Percentiles rank a stretch among this genome's conserved stretches.
phyloP scores from a whole-genome alignment of 2,888 invertebrate genomes.

The Archips xylosteana region DNA sequence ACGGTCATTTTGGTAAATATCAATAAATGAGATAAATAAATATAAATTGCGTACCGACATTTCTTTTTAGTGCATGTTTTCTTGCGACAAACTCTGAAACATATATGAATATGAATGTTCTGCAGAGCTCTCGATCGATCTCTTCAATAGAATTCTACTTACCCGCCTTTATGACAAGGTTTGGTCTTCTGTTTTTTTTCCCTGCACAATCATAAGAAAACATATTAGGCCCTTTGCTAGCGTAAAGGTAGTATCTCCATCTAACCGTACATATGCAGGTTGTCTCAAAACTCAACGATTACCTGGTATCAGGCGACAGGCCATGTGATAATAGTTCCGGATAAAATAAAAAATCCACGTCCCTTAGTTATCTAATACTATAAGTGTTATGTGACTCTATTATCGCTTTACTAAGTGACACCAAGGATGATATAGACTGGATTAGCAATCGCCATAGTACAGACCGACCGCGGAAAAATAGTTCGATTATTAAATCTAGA shows the following conservation, averaged over 20 bases:
- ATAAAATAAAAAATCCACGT: no score
- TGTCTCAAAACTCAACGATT: no score
- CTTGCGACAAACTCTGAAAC: constrained; percentile 63
- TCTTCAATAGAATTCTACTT: constrained; percentile 43
- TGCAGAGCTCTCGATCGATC: neutral
- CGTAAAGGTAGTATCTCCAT: neutral
- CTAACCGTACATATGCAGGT: no score
- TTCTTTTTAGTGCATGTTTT: constrained; percentile 63
- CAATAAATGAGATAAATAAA: constrained; percentile 2
- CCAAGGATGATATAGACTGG: no score
- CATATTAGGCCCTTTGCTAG: neutral
- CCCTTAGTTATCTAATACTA: no score
- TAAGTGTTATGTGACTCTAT: no score
- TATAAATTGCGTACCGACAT: constrained; percentile 61
- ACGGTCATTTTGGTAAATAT: neutral
- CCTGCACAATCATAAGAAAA: constrained; percentile 44
- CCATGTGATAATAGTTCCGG: no score
- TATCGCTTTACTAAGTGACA: no score
- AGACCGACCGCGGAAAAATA: no score
- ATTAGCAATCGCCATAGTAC: no score
- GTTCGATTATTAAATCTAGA: no score
- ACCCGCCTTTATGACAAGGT: constrained; percentile 67
- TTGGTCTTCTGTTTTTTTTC: constrained; percentile 44
- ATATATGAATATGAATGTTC: neutral
- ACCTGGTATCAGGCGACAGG: no score